Evolutionary conservation across 2,888 invertebrate genomes (phyloP), one percentile per base, ranked within the genome.

Genomic region (Agrochola circellaris): DNA sequence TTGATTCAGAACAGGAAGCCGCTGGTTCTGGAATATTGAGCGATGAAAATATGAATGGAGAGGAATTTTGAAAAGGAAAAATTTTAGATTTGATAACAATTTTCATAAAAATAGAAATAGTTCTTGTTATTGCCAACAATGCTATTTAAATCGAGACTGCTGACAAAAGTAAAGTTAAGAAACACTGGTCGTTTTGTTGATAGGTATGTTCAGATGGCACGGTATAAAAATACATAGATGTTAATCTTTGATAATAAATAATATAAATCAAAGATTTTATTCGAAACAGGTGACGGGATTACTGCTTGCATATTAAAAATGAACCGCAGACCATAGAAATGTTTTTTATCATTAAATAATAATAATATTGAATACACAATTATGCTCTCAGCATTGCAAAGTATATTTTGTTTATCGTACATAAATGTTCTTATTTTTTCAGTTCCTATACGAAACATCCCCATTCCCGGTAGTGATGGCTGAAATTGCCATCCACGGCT

Each of bases 381-480:
- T 30, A 48, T 48, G 20, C 51, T 23, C 51, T 51, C 8, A 23
- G 20, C 20, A 20, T n/a, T 34, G 2, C n/a, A 26, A 54, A 48
- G 6, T n/a, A n/a, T 64, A 65, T 42, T 38, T 48, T 9, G 13
- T 30, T 42, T 20, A 58, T n/a, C 20, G 9, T 34, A 34, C 20
- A 20, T 51, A 20, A 20, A 58, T 1, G 8, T 42, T 68, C 81
- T 78, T 73, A 61, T 73, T 95, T 60, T 51, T 94, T 58, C 94
- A 96, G 96, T 96, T 96, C 87, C 91, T 96, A 7, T 96, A 96
- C 86, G 96, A 96, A 89, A 96, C 96, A 0, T 96, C 96, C 7
- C 96, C 96, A 0, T 96, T 96, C 77, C 96, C 96, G 0, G 96
- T 96, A 8, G 96, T 96, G 2, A 96, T 96, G 96, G 94, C 96